Evolutionary conservation across 2,113 vertebrate genomes (phyloP).

Genomic region (Dromas ardeola): DNA sequence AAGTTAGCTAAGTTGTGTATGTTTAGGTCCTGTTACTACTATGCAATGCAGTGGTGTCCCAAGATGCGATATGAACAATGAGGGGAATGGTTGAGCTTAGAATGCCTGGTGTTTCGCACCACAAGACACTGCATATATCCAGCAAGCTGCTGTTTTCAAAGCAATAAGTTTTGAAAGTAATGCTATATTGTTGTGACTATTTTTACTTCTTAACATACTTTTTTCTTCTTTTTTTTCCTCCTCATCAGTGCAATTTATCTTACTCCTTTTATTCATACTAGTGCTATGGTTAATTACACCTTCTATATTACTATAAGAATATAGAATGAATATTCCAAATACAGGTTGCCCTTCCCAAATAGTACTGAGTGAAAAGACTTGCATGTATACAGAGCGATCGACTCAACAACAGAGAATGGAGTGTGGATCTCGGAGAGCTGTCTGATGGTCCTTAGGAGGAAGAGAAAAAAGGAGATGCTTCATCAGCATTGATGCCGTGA

Average conservation of each 20-base stretch:
- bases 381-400: rapidly evolving
- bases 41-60: not conserved
- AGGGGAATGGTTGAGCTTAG: not conserved
- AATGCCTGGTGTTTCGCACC: not conserved
- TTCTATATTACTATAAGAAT: not conserved
- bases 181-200: not conserved
- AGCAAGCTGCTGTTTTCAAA: not conserved
- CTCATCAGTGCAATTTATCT: not conserved
- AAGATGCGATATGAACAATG: not conserved
- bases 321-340: not conserved
- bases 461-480: not conserved
- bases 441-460: not conserved
- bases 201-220: not conserved
- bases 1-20: not conserved
- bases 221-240: not conserved
- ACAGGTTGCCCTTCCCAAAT: not conserved
- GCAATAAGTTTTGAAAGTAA: not conserved
- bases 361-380: not conserved
- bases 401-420: not conserved
- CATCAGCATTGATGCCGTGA: not conserved
- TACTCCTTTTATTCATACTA: not conserved
- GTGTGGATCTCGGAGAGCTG: not conserved
- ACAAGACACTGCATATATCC: not conserved
- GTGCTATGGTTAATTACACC: not conserved
- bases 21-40: not conserved